Evolutionary conservation across 2,888 invertebrate genomes (phyloP), one percentile per base, ranked within the genome.

Genomic region (Chrysomela aeneicollis): DNA sequence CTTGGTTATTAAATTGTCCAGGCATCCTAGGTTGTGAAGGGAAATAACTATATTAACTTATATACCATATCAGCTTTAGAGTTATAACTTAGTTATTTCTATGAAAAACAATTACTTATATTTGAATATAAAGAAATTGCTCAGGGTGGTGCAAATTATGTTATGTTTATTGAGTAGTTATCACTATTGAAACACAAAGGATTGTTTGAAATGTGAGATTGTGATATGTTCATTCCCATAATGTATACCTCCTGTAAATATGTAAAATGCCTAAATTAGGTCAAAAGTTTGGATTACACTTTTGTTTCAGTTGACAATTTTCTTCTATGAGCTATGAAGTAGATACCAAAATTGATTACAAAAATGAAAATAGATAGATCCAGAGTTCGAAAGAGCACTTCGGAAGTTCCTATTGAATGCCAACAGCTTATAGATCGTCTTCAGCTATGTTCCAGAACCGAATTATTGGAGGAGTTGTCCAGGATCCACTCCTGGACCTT

Each of bases 401-500:
- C 92, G 69, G 93, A 93, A 85, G 90, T 92, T 83, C 90, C 90
- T 73, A 85, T 87, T 67, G 93, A 93, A 84, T 93, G 93, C 79
- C 90, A 90, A 78, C 86, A 87, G 72, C 84, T 93, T 61, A 93
- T 93, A 75, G 91, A 90, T 75, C 88, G 88, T 76, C 82, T 93
- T 55, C 88, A 89, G 73, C 85, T 86, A 69, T 90, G 89, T 76
- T 88, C 88, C 52, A 86, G 87, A 50, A 84, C 87, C 62, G 89
- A 90, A 77, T 83, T 94, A 64, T 82, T 90, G 1, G 85, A 86
- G 53, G 90, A 91, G 80, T 82, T 94, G 62, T 87, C 88, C 67
- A 88, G 88, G 71, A 89, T 94, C 69, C 91, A 90, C 74, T 89
- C 90, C 47, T 94, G 93, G 93, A 91, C 91, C 26, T 93, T 90